Percentiles rank a stretch among this genome's conserved stretches.
These are phyloP conservation scores for Xiphophorus hellerii DNA, from an alignment of 2,113 vertebrate species.

Conservation along the genomic window DNA sequence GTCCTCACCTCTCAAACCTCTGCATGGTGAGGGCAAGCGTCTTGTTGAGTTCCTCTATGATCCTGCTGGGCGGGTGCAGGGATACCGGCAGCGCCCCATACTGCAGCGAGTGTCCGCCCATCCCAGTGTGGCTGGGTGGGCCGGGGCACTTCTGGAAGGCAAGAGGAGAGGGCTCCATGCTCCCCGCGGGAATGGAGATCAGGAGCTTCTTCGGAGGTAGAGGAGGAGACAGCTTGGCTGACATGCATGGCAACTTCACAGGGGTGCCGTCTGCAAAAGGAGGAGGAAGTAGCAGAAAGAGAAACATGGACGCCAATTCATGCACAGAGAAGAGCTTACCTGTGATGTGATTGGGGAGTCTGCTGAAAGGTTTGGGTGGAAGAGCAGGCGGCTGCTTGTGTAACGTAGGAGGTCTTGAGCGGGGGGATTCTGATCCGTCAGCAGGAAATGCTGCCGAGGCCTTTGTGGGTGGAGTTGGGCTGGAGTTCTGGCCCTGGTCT, in stretches of 20 bases:
- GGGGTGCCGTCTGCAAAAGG: conserved; percentile 84
- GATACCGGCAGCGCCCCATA: conserved; percentile 85
- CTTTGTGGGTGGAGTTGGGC: conserved; percentile 86
- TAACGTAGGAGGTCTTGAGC: conserved; percentile 87
- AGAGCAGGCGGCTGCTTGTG: conserved; percentile 96
- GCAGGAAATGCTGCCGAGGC: conserved; percentile 84
- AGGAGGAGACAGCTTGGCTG: conserved; percentile 92
- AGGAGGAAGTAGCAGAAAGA: neutral
- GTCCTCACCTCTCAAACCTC: conserved; percentile 92
- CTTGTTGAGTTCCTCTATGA: conserved; percentile 97
- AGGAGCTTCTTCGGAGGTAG: conserved; percentile 99
- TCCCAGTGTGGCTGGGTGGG: conserved; percentile 82
- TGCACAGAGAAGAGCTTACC: conserved; percentile 51
- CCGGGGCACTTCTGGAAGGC: conserved; percentile 88
- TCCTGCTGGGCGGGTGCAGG: conserved; percentile 88
- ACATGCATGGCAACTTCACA: conserved; percentile 93
- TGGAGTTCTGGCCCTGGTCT: conserved; percentile 87
- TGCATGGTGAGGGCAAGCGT: conserved; percentile 97
- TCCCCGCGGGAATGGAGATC: conserved; percentile 91
- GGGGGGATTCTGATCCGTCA: conserved; percentile 86
- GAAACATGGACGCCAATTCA: rapidly evolving
- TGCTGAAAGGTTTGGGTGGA: conserved; percentile 94
- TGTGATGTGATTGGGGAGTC: conserved; percentile 92
- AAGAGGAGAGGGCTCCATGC: conserved; percentile 85
- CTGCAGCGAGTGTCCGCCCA: conserved; percentile 87